A percentile compares a stretch with the other conserved stretches of the same genome.
Evolutionary conservation across 2,797 vertebrate genomes (phyloP).

Genomic region (Cuniculus paca): DNA sequence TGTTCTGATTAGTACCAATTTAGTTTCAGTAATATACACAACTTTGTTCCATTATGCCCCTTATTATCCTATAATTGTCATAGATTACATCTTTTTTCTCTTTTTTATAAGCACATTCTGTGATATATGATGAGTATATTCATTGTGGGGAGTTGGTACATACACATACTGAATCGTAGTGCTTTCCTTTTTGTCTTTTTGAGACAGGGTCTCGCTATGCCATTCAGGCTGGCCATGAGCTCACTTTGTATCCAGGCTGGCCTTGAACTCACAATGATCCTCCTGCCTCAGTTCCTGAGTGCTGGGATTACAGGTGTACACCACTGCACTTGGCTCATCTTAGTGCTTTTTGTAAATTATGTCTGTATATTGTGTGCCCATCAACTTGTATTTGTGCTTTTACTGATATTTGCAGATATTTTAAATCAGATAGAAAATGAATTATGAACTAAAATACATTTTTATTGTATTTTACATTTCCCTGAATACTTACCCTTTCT

Average conservation of each 20-base stretch:
- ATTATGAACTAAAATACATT: neutral
- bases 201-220: too few species aligned
- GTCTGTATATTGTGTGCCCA: neutral
- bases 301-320: too few species aligned
- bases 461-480: neutral
- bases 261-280: too few species aligned
- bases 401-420: neutral
- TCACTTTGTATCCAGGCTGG: too few species aligned
- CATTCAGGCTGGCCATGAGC: too few species aligned
- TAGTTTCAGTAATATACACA: neutral
- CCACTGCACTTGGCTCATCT: too few species aligned
- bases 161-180: neutral
- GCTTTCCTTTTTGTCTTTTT: too few species aligned
- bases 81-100: neutral
- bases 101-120: neutral
- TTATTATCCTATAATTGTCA: neutral
- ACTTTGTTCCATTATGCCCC: neutral
- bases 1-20: neutral
- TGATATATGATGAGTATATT: neutral
- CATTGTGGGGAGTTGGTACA: neutral
- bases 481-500: neutral
- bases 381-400: neutral
- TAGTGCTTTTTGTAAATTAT: neutral
- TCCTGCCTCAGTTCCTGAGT: too few species aligned
- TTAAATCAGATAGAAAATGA: neutral